Conservation (phyloP, 1,140 invertebrate species). For the Bombus confusus region DNA sequence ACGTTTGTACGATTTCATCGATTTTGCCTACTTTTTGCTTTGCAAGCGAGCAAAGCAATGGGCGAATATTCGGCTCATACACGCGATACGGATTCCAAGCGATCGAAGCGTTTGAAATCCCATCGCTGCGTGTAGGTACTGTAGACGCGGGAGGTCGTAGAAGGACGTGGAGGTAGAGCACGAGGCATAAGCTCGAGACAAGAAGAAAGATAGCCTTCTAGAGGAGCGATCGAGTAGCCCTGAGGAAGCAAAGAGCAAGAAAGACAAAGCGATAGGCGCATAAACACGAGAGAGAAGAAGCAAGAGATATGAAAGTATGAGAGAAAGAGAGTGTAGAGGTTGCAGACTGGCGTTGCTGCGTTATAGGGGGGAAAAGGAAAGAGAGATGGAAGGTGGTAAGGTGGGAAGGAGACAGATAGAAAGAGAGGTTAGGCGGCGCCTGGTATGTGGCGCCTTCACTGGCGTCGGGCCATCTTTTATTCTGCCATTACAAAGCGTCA, state of each 20-base stretch:
- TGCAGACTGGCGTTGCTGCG: slow-evolving; percentile 17
- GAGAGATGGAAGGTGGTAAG: slow-evolving; percentile 14
- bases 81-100: too few species aligned
- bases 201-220: slow-evolving; percentile 25
- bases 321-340: slow-evolving; percentile 7
- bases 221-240: background rate
- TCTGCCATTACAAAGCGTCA: slow-evolving; percentile 76
- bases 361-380: slow-evolving; percentile 8
- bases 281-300: slow-evolving; percentile 3
- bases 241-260: background rate
- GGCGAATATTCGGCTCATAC: too few species aligned
- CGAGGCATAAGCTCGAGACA: background rate
- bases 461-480: slow-evolving; percentile 79
- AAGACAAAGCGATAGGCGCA: background rate
- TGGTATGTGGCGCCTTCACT: slow-evolving; percentile 81
- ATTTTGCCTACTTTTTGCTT: too few species aligned
- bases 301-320: background rate
- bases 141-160: slow-evolving; percentile 32
- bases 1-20: too few species aligned
- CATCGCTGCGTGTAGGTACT: background rate
- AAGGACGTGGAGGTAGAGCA: slow-evolving; percentile 34
- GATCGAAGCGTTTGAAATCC: too few species aligned
- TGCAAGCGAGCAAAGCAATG: too few species aligned
- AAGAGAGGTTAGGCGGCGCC: slow-evolving; percentile 76
- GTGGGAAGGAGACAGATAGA: slow-evolving; percentile 46